These are phyloP conservation scores for Falco novaeseelandiae DNA, from an alignment of 2,797 vertebrate species.

Conservation along the genomic window DNA sequence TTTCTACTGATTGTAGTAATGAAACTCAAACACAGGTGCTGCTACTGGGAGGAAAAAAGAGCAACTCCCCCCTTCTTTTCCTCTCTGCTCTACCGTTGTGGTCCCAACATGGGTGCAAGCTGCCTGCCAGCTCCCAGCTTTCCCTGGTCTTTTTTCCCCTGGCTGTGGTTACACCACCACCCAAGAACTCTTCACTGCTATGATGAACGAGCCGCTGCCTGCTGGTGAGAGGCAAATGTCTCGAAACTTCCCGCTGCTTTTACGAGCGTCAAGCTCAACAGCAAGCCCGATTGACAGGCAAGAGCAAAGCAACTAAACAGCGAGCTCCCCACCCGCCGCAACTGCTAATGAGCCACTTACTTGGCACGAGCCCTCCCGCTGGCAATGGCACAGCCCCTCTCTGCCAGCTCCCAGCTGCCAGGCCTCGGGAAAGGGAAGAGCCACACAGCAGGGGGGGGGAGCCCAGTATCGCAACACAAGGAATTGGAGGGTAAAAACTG, in stretches of 20 bases:
- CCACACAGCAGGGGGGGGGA: rapidly evolving
- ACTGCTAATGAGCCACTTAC: neutral
- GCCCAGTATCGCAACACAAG: neutral
- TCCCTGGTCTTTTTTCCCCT: neutral
- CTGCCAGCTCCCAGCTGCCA: slow-evolving; percentile 25
- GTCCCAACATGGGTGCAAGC: neutral
- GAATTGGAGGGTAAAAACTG: neutral
- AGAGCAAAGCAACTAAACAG: neutral
- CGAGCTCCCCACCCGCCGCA: neutral
- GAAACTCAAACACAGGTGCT: neutral
- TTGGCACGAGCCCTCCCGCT: slow-evolving; percentile 36
- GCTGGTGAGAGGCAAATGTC: neutral
- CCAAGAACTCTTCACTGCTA: neutral
- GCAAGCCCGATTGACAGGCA: neutral
- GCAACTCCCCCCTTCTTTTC: neutral
- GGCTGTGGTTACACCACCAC: neutral
- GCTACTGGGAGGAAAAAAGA: neutral
- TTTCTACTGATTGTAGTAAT: neutral
- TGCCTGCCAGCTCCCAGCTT: neutral
- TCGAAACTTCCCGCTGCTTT: neutral
- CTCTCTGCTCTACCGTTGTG: neutral
- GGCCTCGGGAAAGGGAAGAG: neutral
- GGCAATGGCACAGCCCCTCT: neutral
- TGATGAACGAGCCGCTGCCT: neutral
- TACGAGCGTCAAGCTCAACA: neutral